Conservation (phyloP, 1,140 invertebrate genomes). For the Leptinotarsa undecemlineata region DNA sequence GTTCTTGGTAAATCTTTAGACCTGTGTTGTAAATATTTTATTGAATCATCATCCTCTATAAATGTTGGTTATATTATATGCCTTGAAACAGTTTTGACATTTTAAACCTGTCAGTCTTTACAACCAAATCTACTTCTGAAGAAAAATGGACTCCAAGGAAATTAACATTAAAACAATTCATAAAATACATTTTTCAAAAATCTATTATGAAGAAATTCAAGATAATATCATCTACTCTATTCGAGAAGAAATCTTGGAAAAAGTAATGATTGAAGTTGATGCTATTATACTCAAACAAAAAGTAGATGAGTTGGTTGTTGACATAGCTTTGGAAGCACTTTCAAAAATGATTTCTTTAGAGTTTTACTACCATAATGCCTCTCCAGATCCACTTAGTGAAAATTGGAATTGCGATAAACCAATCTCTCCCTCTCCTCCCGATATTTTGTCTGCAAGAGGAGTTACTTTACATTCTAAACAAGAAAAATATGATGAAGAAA, state of each 20-base stretch:
- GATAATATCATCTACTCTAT: constrained; percentile 10
- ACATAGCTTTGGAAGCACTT: constrained; percentile 14
- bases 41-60: neutral
- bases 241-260: constrained; percentile 15
- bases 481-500: neutral
- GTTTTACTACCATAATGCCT: neutral
- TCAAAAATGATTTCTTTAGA: neutral
- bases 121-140: no score
- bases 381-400: neutral
- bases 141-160: constrained; percentile 5
- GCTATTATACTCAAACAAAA: neutral
- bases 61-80: no score
- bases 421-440: neutral
- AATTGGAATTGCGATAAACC: neutral
- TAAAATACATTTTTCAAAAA: constrained; percentile 12
- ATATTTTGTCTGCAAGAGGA: neutral
- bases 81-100: no score
- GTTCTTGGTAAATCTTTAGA: no score
- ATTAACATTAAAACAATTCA: neutral
- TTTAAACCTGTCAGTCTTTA: no score
- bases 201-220: constrained; percentile 1
- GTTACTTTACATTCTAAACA: neutral
- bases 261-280: constrained; percentile 6
- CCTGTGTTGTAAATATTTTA: no score
- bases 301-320: neutral